A percentile compares a stretch with the other conserved stretches of the same genome.
phyloP scores from a whole-genome alignment of 2,797 vertebrate genomes.

The Arctocebus calabarensis region DNA sequence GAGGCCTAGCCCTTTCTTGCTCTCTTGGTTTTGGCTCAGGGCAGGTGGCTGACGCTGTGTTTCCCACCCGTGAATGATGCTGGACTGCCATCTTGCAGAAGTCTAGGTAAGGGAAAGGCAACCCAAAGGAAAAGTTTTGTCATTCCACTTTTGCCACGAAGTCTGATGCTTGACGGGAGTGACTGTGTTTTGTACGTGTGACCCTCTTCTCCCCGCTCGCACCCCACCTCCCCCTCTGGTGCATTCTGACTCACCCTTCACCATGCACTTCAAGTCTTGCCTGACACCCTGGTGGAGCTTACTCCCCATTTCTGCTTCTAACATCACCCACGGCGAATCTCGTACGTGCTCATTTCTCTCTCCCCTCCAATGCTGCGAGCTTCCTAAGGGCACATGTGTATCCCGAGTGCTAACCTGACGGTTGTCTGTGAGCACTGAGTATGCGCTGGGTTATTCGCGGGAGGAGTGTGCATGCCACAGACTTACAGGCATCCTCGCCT shows the following conservation, averaged over 20 bases:
- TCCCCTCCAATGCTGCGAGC: neutral
- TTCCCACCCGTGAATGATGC: neutral
- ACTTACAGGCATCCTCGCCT: neutral
- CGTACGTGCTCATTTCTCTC: neutral
- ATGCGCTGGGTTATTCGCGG: neutral
- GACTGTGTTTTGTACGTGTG: rapidly evolving
- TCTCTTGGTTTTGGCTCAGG: neutral
- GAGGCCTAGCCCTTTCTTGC: neutral
- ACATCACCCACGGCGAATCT: neutral
- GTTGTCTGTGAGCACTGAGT: slow-evolving; percentile 5
- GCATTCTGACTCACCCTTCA: neutral
- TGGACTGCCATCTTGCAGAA: rapidly evolving
- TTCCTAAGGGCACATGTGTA: neutral
- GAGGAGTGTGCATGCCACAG: neutral
- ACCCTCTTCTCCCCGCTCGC: neutral
- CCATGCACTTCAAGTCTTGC: rapidly evolving
- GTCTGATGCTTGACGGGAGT: neutral
- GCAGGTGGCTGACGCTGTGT: neutral
- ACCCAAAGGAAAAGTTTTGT: neutral
- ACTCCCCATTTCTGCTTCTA: neutral
- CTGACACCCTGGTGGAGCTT: neutral
- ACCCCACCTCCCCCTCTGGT: rapidly evolving
- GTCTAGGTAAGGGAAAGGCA: neutral
- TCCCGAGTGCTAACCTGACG: neutral
- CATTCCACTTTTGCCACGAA: neutral